These are phyloP conservation scores for Callipepla squamata DNA, from an alignment of 2,113 vertebrate genomes.

Conservation along the genomic window DNA sequence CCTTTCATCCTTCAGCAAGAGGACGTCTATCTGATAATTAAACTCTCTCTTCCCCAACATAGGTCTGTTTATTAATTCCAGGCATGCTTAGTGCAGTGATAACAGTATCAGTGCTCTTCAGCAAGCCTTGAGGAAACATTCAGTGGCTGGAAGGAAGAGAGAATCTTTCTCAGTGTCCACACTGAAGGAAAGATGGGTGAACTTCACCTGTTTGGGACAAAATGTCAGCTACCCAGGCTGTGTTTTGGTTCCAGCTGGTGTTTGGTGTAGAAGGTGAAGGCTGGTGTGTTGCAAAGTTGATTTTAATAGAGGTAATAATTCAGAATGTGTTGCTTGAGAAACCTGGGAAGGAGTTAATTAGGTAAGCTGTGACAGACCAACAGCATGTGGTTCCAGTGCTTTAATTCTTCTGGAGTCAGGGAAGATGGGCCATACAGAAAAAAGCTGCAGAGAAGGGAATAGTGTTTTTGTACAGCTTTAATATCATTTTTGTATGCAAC, in stretches of 20 bases:
- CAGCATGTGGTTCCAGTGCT: neutral
- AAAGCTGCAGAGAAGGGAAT: neutral
- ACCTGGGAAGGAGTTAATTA: fast-evolving
- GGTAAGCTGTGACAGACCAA: neutral
- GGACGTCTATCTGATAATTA: neutral
- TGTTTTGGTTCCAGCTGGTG: neutral
- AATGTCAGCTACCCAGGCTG: neutral
- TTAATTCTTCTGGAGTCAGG: neutral
- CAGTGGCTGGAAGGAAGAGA: neutral
- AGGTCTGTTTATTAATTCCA: neutral
- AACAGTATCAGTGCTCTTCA: neutral
- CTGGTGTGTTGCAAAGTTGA: fast-evolving
- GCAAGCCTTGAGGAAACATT: neutral
- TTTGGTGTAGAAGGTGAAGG: neutral
- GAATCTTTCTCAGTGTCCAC: neutral
- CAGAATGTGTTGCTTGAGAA: neutral
- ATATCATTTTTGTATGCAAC: neutral
- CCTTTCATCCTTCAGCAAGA: neutral
- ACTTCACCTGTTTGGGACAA: neutral
- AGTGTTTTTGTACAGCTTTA: neutral
- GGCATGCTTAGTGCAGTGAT: neutral
- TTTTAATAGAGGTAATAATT: neutral
- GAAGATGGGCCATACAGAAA: neutral
- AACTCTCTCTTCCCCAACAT: neutral
- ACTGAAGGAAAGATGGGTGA: neutral